Conservation (phyloP, 2,113 vertebrate species). For the Sialia sialis region DNA sequence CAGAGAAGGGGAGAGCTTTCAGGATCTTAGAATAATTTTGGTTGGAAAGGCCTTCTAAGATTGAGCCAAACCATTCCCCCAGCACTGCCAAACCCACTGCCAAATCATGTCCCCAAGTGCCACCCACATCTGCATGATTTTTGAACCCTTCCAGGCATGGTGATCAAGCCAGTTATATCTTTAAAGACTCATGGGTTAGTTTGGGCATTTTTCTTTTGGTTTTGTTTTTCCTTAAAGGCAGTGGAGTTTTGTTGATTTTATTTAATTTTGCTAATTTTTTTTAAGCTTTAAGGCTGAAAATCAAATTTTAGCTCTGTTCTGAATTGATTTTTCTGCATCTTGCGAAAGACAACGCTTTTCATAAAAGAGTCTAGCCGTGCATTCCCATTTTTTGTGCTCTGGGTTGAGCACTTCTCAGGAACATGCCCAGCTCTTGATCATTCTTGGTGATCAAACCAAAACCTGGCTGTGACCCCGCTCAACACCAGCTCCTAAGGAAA, state of each 20-base stretch:
- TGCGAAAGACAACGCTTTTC: fast-evolving
- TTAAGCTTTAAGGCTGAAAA: background rate
- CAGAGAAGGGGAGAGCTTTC: background rate
- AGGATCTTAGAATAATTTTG: background rate
- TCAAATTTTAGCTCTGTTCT: background rate
- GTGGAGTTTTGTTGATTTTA: background rate
- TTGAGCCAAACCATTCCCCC: fast-evolving
- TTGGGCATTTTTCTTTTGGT: background rate
- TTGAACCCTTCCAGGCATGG: background rate
- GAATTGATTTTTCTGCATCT: background rate
- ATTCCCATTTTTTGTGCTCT: background rate
- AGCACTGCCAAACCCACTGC: background rate
- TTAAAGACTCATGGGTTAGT: background rate
- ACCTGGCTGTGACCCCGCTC: fast-evolving
- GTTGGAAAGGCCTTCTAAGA: background rate
- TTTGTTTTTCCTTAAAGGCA: background rate
- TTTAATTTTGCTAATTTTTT: background rate
- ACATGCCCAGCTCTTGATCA: fast-evolving
- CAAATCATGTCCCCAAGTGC: background rate
- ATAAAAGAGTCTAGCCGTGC: background rate
- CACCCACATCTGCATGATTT: background rate
- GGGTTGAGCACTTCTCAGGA: background rate
- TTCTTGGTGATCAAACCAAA: background rate
- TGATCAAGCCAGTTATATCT: background rate
- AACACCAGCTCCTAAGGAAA: background rate